phyloP scores from a whole-genome alignment of 2,888 invertebrate genomes.

The Rotaria magnacalcarata region DNA sequence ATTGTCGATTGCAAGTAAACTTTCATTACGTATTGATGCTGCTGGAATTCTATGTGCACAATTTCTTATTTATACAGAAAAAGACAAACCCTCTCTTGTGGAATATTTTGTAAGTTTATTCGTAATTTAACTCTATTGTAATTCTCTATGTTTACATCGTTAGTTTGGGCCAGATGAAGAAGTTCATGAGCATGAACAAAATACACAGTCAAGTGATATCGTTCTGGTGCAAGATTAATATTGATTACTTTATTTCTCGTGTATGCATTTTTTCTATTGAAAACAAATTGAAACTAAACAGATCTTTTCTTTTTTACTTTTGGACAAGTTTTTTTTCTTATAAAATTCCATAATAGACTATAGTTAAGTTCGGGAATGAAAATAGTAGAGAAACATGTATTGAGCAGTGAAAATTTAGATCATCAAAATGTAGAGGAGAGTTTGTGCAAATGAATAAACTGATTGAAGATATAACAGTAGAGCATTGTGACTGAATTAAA shows the following conservation, averaged over 20 bases:
- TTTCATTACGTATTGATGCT: slow-evolving; percentile 14
- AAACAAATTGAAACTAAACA: neutral
- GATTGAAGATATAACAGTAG: too few relatives aligned
- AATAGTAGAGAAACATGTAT: too few relatives aligned
- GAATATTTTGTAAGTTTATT: slow-evolving; percentile 18
- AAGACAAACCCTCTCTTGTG: neutral
- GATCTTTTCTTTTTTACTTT: too few relatives aligned
- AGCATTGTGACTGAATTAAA: too few relatives aligned
- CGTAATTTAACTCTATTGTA: too few relatives aligned
- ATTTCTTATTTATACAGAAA: slow-evolving; percentile 31
- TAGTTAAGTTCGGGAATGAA: too few relatives aligned
- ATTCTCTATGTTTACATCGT: too few relatives aligned
- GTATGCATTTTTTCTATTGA: neutral
- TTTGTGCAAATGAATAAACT: too few relatives aligned
- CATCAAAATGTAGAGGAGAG: too few relatives aligned
- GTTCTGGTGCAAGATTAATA: neutral
- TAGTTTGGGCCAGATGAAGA: slow-evolving; percentile 26
- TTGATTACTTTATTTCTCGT: neutral
- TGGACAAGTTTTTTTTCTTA: too few relatives aligned
- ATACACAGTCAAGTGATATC: neutral
- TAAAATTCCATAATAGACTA: too few relatives aligned
- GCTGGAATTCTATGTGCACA: slow-evolving; percentile 10
- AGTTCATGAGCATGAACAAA: neutral
- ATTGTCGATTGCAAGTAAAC: slow-evolving; percentile 16
- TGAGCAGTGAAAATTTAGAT: too few relatives aligned